Conservation (phyloP, 2,113 vertebrate genomes). For the Xenopus tropicalis region UCB_Xtro_10.0 CM004448.2:68194001-68194500, state of each 20-base stretch:
- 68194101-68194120: conserved; percentile 71
- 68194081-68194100: conserved; percentile 70
- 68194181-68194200: conserved; percentile 72
- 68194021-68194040: conserved; percentile 67
- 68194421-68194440: conserved; percentile 65
- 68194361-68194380: conserved; percentile 65
- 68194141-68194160: conserved; percentile 66
- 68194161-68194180: conserved; percentile 76
- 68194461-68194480: conserved; percentile 46
- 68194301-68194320: conserved; percentile 73
- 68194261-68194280: conserved; percentile 72
- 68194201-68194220: conserved; percentile 72
- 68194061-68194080: conserved; percentile 71
- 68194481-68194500: not conserved
- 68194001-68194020: conserved; percentile 62
- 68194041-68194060: conserved; percentile 67
- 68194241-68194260: conserved; percentile 78
- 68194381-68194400: conserved; percentile 36
- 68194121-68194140: conserved; percentile 74
- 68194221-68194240: conserved; percentile 68
- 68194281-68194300: conserved; percentile 57
- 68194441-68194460: conserved; percentile 57
- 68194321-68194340: conserved; percentile 60
- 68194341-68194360: conserved; percentile 64
- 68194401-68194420: conserved; percentile 54